These are phyloP conservation scores for Choristoneura fumiferana DNA, from an alignment of 1,140 invertebrate genomes.

Conservation along the genomic window DNA sequence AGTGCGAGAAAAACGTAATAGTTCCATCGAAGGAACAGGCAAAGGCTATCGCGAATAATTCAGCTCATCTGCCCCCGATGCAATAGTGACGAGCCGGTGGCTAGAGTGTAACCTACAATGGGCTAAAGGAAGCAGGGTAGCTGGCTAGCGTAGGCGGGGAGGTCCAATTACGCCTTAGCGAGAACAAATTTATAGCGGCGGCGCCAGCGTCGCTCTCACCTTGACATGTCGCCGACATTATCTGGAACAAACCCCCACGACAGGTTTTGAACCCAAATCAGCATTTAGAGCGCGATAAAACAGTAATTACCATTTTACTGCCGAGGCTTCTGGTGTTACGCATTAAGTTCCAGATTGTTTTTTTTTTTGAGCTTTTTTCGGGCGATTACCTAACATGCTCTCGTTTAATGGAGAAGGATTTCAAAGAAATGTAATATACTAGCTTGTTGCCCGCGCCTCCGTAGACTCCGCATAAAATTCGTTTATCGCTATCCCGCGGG, in stretches of 20 bases:
- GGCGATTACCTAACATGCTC: no score
- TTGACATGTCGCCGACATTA: conserved; percentile 52
- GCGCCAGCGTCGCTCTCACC: conserved; percentile 56
- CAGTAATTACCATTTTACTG: conserved; percentile 3
- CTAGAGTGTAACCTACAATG: conserved; percentile 14
- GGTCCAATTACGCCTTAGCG: conserved; percentile 60
- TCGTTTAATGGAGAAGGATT: no score
- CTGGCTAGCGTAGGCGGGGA: conserved; percentile 44
- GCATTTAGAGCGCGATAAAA: neutral
- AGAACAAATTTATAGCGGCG: conserved; percentile 62
- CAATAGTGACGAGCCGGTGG: conserved; percentile 1
- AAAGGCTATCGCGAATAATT: no score
- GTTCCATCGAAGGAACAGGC: no score
- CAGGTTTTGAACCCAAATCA: conserved; percentile 28
- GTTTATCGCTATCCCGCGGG: no score
- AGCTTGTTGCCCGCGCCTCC: no score
- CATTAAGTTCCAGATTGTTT: no score
- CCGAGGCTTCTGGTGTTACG: neutral
- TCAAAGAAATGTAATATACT: no score
- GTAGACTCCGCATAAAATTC: no score
- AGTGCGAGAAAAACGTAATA: no score
- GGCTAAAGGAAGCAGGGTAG: conserved; percentile 20
- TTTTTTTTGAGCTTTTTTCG: no score
- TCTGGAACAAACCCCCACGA: conserved; percentile 37
- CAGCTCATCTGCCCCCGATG: conserved; percentile 10